These are phyloP conservation scores for Eucera pruinosa DNA, from an alignment of 2,888 invertebrate species.

Conservation along the genomic window DNA sequence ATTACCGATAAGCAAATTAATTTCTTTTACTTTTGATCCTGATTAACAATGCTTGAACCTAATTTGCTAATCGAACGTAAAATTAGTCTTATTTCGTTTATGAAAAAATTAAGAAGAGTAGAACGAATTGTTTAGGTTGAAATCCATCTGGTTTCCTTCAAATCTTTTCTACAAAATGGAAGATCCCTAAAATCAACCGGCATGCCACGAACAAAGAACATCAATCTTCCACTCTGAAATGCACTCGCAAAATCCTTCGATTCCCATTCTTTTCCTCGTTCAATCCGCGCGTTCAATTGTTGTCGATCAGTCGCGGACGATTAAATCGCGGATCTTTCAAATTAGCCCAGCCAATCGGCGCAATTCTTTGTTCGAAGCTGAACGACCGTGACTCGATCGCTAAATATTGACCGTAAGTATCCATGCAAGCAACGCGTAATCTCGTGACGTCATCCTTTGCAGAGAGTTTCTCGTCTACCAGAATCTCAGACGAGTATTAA, in stretches of 20 bases:
- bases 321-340: conserved; percentile 6
- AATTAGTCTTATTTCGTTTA: no score
- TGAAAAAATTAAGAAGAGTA: no score
- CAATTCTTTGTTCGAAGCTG: conserved; percentile 54
- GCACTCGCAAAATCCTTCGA: background rate
- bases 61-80: no score
- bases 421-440: conserved; percentile 24
- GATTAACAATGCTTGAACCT: no score
- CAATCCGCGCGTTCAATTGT: background rate
- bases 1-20: no score
- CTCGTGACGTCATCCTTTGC: conserved; percentile 41
- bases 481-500: conserved; percentile 34
- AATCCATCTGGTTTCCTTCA: no score
- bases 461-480: background rate
- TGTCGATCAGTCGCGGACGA: conserved; percentile 5
- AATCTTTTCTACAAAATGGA: no score
- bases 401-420: conserved; percentile 51
- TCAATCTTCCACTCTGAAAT: background rate
- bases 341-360: conserved; percentile 38
- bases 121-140: no score
- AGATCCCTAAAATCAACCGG: background rate
- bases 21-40: no score
- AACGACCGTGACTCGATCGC: conserved; percentile 55
- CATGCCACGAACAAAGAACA: background rate
- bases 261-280: background rate